Conservation (phyloP, 2,888 invertebrate species). For the Pherbina coryleti region DNA sequence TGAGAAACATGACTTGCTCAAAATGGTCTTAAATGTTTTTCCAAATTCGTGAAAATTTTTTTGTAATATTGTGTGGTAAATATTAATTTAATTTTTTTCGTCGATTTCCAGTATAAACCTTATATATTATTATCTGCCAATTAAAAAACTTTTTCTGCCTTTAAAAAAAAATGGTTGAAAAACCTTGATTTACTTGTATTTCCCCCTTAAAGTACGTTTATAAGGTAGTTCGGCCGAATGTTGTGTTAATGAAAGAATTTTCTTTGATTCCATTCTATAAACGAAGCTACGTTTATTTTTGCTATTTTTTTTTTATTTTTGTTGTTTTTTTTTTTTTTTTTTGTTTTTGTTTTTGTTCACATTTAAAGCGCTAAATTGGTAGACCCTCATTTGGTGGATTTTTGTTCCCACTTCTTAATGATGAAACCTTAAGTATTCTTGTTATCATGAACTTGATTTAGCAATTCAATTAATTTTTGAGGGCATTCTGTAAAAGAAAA, state of each 20-base stretch:
- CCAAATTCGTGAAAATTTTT: no score
- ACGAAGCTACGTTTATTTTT: neutral
- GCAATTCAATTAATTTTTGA: slow-evolving; percentile 17
- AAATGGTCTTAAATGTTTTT: no score
- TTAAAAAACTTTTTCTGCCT: no score
- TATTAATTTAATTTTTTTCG: no score
- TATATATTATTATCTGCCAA: no score
- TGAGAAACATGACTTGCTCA: no score
- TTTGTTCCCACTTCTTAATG: neutral
- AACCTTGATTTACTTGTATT: no score
- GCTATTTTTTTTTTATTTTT: neutral
- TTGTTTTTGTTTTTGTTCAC: neutral
- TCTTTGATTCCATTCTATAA: neutral
- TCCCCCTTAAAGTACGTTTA: neutral
- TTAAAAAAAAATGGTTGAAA: no score
- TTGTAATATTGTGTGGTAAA: no score
- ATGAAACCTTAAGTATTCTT: neutral
- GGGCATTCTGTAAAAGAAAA: no score
- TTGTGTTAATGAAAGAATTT: neutral
- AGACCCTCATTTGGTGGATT: neutral
- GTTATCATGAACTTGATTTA: neutral
- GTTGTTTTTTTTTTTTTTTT: neutral
- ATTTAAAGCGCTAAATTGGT: neutral
- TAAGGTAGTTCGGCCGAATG: neutral
- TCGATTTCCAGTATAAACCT: no score